Base-by-base conservation (phyloP, 2,797 vertebrate genomes). In the Sus cebifrons region DNA sequence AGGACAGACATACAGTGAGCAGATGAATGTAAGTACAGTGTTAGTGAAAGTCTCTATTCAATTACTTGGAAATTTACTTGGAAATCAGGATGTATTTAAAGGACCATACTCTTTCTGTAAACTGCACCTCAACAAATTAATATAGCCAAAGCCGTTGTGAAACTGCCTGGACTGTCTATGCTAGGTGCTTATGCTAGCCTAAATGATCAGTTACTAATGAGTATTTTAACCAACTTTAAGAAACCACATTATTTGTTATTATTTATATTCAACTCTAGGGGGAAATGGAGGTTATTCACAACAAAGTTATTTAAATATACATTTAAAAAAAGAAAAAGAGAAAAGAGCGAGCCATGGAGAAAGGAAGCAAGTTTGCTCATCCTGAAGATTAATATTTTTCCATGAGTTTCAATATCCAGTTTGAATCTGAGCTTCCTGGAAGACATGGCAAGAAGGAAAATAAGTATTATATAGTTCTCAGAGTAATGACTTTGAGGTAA, bases 21-120 rank as follows among this genome's bases (percentile, higher is more conserved):
- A 90, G 67, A 70, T 82, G 89, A 98, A 98, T 98, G 99, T 99
- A 98, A 98, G 97, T 97, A 97, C 94, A 79, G 68, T 86, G 81
- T 89, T 84, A 86, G 20, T 85, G 85, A 70, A 91, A 70, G 23
- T 92, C 15, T 85, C 14, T 70, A 27, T 89, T 93, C 40, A n/a
- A 0, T 70, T 44, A 13, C 44, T 49, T 91, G 3, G 54, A 81
- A 71, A 87, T 10, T 70, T 81, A 3, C 75, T 64, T 93, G 44
- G 78, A 65, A 96, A 74, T 4, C 49, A 93, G 70, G 86, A 56
- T 4, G 0, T 85, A 91, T 67, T 81, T 58, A 12, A 73, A 73
- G 40, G 6, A 88, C 15, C 60, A 16, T 83, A 16, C 6, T 89
- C 36, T 67, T 64, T 65, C 23, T 85, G 0, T 82, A 82, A 49